phyloP scores from a whole-genome alignment of 2,888 invertebrate species.

The Caenorhabditis macrosperma region DNA sequence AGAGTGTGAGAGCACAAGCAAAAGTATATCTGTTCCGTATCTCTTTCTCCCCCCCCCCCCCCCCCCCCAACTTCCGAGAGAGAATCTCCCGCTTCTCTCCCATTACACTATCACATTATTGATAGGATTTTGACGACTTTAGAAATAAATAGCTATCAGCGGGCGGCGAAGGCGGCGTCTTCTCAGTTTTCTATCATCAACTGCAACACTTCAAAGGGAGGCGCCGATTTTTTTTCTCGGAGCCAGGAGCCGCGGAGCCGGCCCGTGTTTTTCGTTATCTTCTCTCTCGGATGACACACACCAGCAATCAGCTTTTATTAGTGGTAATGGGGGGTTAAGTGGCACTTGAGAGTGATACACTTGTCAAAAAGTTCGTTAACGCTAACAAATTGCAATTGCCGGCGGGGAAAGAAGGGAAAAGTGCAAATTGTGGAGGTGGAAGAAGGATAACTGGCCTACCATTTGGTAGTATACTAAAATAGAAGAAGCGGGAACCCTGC shows the following conservation, averaged over 20 bases:
- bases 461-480: too few species aligned
- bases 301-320: too few species aligned
- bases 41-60: slow-evolving; percentile 8
- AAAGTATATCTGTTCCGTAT: slow-evolving; percentile 42
- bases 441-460: too few species aligned
- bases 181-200: slow-evolving; percentile 22
- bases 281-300: too few species aligned
- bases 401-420: background rate
- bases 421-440: background rate
- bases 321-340: background rate
- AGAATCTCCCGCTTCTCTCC: background rate
- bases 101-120: slow-evolving; percentile 28
- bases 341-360: background rate
- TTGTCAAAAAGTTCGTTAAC: background rate
- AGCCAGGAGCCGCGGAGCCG: too few species aligned
- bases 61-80: slow-evolving; percentile 9
- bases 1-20: slow-evolving; percentile 3
- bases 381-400: too few species aligned
- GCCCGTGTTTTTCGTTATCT: too few species aligned
- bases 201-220: slow-evolving; percentile 40
- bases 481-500: slow-evolving; percentile 11
- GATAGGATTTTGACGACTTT: slow-evolving; percentile 43
- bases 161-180: too few species aligned
- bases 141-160: slow-evolving; percentile 36
- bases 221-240: slow-evolving; percentile 34